Evolutionary conservation across 2,797 vertebrate species (phyloP).

Genomic region (Calcarius lapponicus): DNA sequence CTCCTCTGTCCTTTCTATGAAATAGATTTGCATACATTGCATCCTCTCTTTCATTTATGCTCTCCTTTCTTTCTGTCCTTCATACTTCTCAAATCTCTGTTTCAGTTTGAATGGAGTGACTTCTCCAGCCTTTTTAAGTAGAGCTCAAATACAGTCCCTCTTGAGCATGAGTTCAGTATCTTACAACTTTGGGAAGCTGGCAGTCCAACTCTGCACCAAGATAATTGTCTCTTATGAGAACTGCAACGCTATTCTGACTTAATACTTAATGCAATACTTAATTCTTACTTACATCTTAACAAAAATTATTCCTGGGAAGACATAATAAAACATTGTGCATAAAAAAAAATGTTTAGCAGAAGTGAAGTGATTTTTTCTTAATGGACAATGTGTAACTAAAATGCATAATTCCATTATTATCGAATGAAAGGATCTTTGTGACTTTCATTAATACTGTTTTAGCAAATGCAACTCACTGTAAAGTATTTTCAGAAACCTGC

Average conservation of each 20-base stretch:
- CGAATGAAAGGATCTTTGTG: conserved; percentile 4
- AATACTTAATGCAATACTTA: not conserved
- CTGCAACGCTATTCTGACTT: not conserved
- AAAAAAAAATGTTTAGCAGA: not conserved
- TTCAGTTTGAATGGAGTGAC: not conserved
- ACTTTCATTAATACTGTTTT: not conserved
- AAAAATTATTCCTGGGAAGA: not conserved
- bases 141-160: not conserved
- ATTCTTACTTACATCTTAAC: not conserved
- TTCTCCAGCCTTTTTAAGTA: not conserved
- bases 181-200: not conserved
- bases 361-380: not conserved
- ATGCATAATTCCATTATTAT: not conserved
- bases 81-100: not conserved
- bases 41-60: not conserved
- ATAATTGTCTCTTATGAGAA: not conserved
- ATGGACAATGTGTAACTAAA: not conserved
- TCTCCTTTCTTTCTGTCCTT: not conserved
- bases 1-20: not conserved
- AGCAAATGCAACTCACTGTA: not conserved
- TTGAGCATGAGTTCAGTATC: not conserved
- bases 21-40: not conserved
- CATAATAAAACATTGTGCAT: not conserved
- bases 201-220: not conserved
- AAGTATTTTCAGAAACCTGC: not conserved